A percentile compares a stretch with the other conserved stretches of the same genome.
Evolutionary conservation across 2,797 vertebrate genomes (phyloP).

Genomic region (Chelmon rostratus): DNA sequence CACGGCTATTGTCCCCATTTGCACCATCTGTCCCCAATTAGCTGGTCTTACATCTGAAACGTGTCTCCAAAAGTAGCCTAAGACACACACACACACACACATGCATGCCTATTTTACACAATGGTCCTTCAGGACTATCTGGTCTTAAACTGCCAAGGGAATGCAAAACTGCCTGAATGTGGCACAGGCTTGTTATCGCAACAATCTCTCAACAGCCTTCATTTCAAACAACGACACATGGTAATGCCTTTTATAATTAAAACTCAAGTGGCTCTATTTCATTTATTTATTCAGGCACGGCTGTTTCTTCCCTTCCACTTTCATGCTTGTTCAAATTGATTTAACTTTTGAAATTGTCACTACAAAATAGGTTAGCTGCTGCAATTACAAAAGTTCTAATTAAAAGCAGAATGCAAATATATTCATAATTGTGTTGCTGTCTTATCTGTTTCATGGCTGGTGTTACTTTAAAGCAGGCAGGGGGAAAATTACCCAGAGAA

Average conservation of each 20-base stretch:
- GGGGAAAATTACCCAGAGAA: constrained; percentile 75
- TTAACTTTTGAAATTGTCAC: constrained; percentile 84
- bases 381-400: constrained; percentile 85
- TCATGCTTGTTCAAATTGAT: constrained; percentile 83
- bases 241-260: constrained; percentile 79
- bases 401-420: constrained; percentile 86
- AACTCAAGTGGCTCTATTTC: constrained; percentile 80
- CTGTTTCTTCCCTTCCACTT: constrained; percentile 72
- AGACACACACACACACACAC: constrained; percentile 1
- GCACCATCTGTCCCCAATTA: no score
- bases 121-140: constrained; percentile 47
- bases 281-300: constrained; percentile 78
- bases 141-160: constrained; percentile 55
- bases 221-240: constrained; percentile 76
- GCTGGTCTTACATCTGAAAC: no score
- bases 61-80: no score
- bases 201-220: constrained; percentile 69
- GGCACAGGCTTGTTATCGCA: constrained; percentile 65
- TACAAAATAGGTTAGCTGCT: constrained; percentile 81
- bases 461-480: constrained; percentile 81
- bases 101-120: constrained; percentile 12
- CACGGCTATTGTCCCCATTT: no score
- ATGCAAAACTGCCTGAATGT: constrained; percentile 40
- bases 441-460: constrained; percentile 83
- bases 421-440: constrained; percentile 84